Conservation (phyloP, 2,797 vertebrate species). For the Eulemur coronatus region DNA sequence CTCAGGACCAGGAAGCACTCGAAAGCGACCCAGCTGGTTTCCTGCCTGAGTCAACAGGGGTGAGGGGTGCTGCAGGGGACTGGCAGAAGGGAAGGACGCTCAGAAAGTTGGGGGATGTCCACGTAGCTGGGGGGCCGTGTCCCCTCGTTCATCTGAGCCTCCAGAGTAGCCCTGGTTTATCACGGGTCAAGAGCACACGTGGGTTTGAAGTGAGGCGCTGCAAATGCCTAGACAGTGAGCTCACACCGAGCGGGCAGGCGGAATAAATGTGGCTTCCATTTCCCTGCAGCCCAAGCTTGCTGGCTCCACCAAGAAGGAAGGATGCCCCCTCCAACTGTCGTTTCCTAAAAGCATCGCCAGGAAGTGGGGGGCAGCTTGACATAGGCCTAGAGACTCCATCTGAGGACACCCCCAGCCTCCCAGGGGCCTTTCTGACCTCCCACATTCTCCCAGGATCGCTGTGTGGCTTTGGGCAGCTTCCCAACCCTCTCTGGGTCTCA, state of each 20-base stretch:
- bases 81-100: not conserved
- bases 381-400: not conserved
- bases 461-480: not conserved
- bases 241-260: not conserved
- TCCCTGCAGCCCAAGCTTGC: not conserved
- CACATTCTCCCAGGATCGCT: not conserved
- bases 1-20: conserved; percentile 42
- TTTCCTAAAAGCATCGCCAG: not conserved
- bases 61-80: not conserved
- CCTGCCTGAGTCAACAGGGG: not conserved
- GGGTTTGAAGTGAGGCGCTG: conserved; percentile 46
- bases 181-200: not conserved
- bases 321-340: not conserved
- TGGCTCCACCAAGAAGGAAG: not conserved
- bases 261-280: conserved; percentile 8
- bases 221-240: conserved; percentile 72
- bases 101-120: not conserved
- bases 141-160: not conserved
- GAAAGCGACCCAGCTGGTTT: not conserved
- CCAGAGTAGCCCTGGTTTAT: not conserved
- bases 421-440: not conserved
- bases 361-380: not conserved
- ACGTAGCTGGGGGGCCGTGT: not conserved
- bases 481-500: not conserved
- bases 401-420: not conserved